Conservation (phyloP, 2,797 vertebrate species). For the Acipenser oxyrinchus region DNA sequence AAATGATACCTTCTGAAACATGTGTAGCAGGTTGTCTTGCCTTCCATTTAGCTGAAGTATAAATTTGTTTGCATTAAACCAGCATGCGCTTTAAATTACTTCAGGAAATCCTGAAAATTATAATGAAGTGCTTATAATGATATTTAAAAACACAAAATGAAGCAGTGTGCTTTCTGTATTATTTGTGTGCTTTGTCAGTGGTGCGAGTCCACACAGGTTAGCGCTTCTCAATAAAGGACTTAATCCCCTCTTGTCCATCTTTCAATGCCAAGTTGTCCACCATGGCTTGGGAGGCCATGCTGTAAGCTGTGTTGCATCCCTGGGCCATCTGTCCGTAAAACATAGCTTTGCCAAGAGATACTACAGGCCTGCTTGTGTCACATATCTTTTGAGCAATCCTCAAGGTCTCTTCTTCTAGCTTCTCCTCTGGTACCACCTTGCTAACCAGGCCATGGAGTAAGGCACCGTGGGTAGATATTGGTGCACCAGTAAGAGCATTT, state of each 20-base stretch:
- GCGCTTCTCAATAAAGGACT: slow-evolving; percentile 83
- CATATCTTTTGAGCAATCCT: slow-evolving; percentile 70
- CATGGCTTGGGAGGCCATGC: slow-evolving; percentile 69
- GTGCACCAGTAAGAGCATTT: slow-evolving; percentile 83
- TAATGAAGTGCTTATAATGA: too few relatives aligned
- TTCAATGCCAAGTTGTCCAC: slow-evolving; percentile 75
- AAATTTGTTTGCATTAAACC: too few relatives aligned
- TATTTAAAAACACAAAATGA: too few relatives aligned
- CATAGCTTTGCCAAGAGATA: slow-evolving; percentile 79
- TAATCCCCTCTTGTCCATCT: slow-evolving; percentile 84
- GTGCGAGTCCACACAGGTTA: slow-evolving; percentile 74
- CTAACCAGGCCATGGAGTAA: slow-evolving; percentile 80
- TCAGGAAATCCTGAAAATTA: too few relatives aligned
- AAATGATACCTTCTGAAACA: too few relatives aligned
- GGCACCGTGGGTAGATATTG: slow-evolving; percentile 78
- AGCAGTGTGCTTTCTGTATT: slow-evolving; percentile 23
- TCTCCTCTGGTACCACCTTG: slow-evolving; percentile 74
- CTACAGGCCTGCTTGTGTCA: slow-evolving; percentile 68
- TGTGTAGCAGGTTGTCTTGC: too few relatives aligned
- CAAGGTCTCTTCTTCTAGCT: slow-evolving; percentile 72
- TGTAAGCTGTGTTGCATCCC: slow-evolving; percentile 72
- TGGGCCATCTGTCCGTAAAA: slow-evolving; percentile 86
- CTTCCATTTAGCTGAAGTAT: too few relatives aligned
- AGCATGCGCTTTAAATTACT: too few relatives aligned
- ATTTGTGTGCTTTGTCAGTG: slow-evolving; percentile 41